Evolutionary conservation across 2,888 invertebrate species (phyloP).

Genomic region (Synergus gifuensis): DNA sequence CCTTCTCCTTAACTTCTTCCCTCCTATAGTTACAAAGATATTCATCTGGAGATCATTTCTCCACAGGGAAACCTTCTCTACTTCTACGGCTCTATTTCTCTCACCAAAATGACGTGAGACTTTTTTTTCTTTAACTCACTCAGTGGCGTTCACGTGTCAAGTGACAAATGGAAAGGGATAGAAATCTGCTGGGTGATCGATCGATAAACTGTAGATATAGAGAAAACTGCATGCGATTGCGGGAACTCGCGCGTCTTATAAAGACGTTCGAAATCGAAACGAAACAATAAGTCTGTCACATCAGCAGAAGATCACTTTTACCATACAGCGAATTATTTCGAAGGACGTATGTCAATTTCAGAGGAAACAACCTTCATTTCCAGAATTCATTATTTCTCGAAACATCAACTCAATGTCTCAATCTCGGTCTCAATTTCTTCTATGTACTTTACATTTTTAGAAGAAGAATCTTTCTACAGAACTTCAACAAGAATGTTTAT

Average conservation of each 20-base stretch:
- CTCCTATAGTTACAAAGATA: background rate
- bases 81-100: constrained; percentile 24
- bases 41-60: constrained; percentile 13
- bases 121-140: background rate
- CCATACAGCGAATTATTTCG: background rate
- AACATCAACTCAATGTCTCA: background rate
- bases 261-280: constrained; percentile 12
- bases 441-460: background rate
- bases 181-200: constrained; percentile 18
- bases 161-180: constrained; percentile 31
- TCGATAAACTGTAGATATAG: background rate
- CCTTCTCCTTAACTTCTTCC: background rate
- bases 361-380: constrained; percentile 7
- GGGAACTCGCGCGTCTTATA: background rate
- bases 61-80: background rate
- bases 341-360: constrained; percentile 13
- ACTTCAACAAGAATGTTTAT: too few species aligned
- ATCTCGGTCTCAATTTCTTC: background rate
- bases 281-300: constrained; percentile 28
- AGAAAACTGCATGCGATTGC: constrained; percentile 34
- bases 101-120: constrained; percentile 24
- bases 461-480: background rate
- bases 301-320: constrained; percentile 22
- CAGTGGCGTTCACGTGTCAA: constrained; percentile 13
- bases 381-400: background rate